A percentile compares a stretch with the other conserved stretches of the same genome.
Evolutionary conservation across 2,113 vertebrate species (phyloP).

Genomic region (Forbesichthys papilliferus): DNA sequence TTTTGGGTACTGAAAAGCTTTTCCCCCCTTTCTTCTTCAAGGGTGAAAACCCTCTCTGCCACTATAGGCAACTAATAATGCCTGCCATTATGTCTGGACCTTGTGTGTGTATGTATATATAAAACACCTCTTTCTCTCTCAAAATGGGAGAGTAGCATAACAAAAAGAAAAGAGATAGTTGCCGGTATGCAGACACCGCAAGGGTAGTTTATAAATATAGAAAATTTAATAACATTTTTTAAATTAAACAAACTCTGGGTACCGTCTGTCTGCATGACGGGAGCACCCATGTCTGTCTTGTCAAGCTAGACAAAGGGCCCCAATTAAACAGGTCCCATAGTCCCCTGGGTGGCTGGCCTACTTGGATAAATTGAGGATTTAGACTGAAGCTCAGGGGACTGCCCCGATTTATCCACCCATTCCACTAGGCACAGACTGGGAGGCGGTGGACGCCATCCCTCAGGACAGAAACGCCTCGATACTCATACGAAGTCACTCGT

Average conservation of each 20-base stretch:
- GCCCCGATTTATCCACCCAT: constrained; percentile 46
- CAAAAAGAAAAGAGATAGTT: too few species aligned
- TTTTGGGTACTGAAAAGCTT: not conserved
- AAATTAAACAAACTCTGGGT: not conserved
- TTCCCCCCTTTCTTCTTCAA: not conserved
- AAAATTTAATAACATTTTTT: too few species aligned
- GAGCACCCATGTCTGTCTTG: too few species aligned
- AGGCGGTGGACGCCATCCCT: constrained; percentile 6
- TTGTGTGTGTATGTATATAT: too few species aligned
- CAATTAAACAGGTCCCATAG: not conserved
- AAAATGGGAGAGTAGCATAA: too few species aligned
- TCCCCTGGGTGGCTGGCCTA: constrained; percentile 54
- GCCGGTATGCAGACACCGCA: not conserved
- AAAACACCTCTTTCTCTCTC: too few species aligned
- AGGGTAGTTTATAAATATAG: constrained; percentile 31
- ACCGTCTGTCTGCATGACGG: constrained; percentile 30
- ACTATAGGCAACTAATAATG: too few species aligned
- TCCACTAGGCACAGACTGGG: constrained; percentile 12
- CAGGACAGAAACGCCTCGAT: not conserved
- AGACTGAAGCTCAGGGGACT: constrained; percentile 52
- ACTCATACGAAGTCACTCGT: not conserved
- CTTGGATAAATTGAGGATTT: constrained; percentile 56
- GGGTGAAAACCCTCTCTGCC: too few species aligned
- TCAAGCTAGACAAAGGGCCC: not conserved
- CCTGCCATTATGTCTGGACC: too few species aligned